Percentiles rank a stretch among this genome's conserved stretches.
These are phyloP conservation scores for Agrochola macilenta DNA, from an alignment of 2,888 invertebrate species.

Conservation along the genomic window DNA sequence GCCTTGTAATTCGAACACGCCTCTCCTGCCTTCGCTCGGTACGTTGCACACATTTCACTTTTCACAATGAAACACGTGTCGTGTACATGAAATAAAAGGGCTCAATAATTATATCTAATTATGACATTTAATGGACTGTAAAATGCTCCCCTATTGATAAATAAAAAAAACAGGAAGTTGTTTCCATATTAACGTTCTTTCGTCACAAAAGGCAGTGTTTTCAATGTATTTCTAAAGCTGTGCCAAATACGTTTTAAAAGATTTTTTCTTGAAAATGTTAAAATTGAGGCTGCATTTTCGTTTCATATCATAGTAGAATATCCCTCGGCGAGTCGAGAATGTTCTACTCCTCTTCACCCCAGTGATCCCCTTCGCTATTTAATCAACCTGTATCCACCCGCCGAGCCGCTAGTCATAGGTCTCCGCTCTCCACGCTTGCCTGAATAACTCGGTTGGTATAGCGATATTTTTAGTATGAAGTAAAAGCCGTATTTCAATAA, in stretches of 20 bases:
- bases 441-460: constrained; percentile 16
- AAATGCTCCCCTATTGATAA: constrained; percentile 8
- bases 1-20: constrained; percentile 44
- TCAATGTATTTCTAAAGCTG: constrained; percentile 21
- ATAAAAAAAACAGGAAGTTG: constrained; percentile 30
- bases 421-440: constrained; percentile 25
- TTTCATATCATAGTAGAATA: constrained; percentile 35
- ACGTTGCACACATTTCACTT: constrained; percentile 44
- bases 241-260: background rate
- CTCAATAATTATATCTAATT: constrained; percentile 36
- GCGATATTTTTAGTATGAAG: constrained; percentile 17
- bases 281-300: constrained; percentile 39
- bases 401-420: constrained; percentile 16
- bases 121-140: constrained; percentile 27
- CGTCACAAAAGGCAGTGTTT: constrained; percentile 15
- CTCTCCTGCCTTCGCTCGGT: constrained; percentile 19
- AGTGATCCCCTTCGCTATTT: constrained; percentile 61
- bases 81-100: constrained; percentile 30
- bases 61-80: constrained; percentile 32
- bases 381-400: constrained; percentile 51
- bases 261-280: constrained; percentile 34
- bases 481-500: too few relatives aligned
- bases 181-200: constrained; percentile 7
- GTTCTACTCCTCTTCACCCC: constrained; percentile 62
- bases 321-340: constrained; percentile 50